Conservation (phyloP, 2,797 vertebrate species). For the Sarcoramphus papa region DNA sequence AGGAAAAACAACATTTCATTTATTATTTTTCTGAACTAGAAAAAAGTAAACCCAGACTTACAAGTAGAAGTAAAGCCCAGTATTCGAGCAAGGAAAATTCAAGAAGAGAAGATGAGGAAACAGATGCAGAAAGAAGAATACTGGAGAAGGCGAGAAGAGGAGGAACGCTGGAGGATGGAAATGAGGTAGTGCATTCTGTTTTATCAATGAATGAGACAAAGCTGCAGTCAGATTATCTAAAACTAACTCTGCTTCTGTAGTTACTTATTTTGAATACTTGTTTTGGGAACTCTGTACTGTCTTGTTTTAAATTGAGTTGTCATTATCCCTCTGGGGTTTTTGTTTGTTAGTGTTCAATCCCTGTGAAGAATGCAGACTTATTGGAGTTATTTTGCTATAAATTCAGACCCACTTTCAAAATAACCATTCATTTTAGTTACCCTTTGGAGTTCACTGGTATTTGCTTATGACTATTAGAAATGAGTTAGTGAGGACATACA, state of each 20-base stretch:
- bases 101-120: slow-evolving; percentile 98
- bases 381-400: neutral
- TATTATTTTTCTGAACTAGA: slow-evolving; percentile 72
- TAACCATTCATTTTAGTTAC: neutral
- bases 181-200: slow-evolving; percentile 81
- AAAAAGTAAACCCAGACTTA: slow-evolving; percentile 98
- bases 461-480: neutral
- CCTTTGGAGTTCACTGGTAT: neutral
- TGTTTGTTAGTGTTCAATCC: neutral
- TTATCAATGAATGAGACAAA: neutral
- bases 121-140: slow-evolving; percentile 99
- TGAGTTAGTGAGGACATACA: neutral
- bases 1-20: neutral
- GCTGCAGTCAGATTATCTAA: neutral
- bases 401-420: neutral
- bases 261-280: neutral
- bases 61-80: slow-evolving; percentile 99
- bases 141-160: slow-evolving; percentile 95
- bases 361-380: neutral
- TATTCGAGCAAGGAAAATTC: slow-evolving; percentile 95
- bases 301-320: neutral
- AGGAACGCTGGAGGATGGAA: slow-evolving; percentile 98
- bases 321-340: neutral
- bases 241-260: neutral
- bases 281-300: neutral